Evolutionary conservation across 2,888 invertebrate genomes (phyloP).

Genomic region (Cylindroiulus punctatus): DNA sequence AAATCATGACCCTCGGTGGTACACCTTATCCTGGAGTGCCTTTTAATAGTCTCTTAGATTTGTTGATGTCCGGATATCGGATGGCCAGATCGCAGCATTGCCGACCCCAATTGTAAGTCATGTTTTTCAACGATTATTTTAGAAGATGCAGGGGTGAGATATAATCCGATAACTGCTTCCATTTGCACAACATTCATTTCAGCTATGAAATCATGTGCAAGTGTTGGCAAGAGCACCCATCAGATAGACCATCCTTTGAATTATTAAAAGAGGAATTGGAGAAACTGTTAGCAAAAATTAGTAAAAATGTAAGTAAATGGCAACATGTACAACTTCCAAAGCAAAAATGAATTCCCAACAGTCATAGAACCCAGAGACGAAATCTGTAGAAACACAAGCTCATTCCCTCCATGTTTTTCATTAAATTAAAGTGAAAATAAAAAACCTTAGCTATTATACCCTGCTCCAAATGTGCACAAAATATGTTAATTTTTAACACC

Average conservation of each 20-base stretch:
- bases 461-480: too few relatives aligned
- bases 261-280: neutral
- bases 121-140: neutral
- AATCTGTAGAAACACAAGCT: too few relatives aligned
- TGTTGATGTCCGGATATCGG: conserved; percentile 55
- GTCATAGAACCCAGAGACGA: too few relatives aligned
- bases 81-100: conserved; percentile 55
- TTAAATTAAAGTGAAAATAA: too few relatives aligned
- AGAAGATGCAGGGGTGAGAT: too few relatives aligned
- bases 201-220: conserved; percentile 39
- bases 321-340: neutral
- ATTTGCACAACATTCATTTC: neutral
- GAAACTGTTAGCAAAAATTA: neutral
- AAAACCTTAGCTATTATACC: neutral
- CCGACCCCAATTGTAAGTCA: neutral
- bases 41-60: conserved; percentile 53
- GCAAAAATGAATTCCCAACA: neutral
- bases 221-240: conserved; percentile 38
- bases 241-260: neutral
- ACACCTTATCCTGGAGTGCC: conserved; percentile 63
- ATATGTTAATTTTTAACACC: too few relatives aligned
- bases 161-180: neutral
- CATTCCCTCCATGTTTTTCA: neutral
- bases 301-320: neutral
- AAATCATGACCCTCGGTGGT: conserved; percentile 64